These are phyloP conservation scores for Odontamblyopus lacepedii DNA, from an alignment of 2,797 vertebrate species.

Conservation along the genomic window DNA sequence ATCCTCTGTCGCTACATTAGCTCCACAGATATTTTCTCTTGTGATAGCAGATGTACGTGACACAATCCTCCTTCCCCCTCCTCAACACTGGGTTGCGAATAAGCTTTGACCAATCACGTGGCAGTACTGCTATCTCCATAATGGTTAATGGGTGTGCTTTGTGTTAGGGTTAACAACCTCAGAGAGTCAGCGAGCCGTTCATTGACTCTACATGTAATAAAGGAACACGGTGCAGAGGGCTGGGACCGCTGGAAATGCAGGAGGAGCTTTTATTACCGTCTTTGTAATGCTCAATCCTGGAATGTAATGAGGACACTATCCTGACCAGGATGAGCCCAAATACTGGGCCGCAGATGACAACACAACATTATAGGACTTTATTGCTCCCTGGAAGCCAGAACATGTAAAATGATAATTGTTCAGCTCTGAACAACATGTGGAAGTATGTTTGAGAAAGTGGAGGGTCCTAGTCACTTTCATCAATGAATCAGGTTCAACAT, in stretches of 20 bases:
- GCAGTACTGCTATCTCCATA: constrained; percentile 57
- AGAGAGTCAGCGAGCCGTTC: constrained; percentile 57
- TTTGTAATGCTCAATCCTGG: neutral
- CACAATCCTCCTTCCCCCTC: constrained; percentile 33
- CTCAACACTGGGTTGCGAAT: constrained; percentile 62
- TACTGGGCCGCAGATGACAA: no score
- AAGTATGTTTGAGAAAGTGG: no score
- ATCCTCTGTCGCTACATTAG: no score
- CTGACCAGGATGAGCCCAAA: neutral
- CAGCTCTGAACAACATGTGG: no score
- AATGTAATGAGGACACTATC: neutral
- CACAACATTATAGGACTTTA: no score
- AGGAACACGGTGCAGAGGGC: constrained; percentile 43
- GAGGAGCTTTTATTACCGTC: neutral
- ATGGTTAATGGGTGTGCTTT: constrained; percentile 67
- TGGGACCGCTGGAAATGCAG: constrained; percentile 40
- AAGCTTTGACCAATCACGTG: constrained; percentile 74
- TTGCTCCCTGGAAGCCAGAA: no score
- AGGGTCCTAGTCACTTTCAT: no score
- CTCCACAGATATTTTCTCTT: no score
- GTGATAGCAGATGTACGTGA: constrained; percentile 20
- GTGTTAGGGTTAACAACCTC: constrained; percentile 73
- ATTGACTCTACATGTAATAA: constrained; percentile 61
- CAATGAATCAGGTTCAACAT: no score
- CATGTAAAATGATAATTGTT: no score